A percentile compares a stretch with the other conserved stretches of the same genome.
These are phyloP conservation scores for Epinephelus fuscoguttatus DNA, from an alignment of 2,113 vertebrate species.

Conservation along the genomic window DNA sequence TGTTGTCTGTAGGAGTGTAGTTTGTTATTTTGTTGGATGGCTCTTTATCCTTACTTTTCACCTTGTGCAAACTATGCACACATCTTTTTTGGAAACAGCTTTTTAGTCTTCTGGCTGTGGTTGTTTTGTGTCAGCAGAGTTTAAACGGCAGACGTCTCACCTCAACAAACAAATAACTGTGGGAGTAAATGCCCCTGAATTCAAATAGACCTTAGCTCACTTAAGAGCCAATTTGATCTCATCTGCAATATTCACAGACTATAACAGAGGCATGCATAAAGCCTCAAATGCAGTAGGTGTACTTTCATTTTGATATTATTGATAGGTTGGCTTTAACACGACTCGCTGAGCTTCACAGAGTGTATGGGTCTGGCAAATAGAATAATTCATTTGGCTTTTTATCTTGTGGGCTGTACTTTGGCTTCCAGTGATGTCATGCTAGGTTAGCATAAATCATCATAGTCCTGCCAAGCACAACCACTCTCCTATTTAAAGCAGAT, in stretches of 20 bases:
- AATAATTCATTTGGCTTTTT: slow-evolving; percentile 66
- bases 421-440: slow-evolving; percentile 60
- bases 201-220: neutral
- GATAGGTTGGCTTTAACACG: neutral
- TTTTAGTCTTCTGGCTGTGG: neutral
- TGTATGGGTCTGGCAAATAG: slow-evolving; percentile 38
- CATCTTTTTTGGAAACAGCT: neutral
- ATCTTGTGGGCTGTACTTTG: slow-evolving; percentile 30
- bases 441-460: slow-evolving; percentile 71
- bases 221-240: neutral
- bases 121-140: neutral
- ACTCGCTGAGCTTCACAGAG: neutral
- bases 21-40: neutral
- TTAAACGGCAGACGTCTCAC: neutral
- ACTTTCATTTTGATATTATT: neutral
- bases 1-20: neutral
- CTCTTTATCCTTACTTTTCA: neutral
- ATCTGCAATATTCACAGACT: neutral
- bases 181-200: neutral
- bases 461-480: slow-evolving; percentile 59
- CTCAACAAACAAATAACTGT: neutral
- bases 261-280: neutral
- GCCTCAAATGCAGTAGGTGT: neutral
- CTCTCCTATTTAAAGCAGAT: slow-evolving; percentile 54
- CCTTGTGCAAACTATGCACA: neutral